Conservation (phyloP, 2,888 invertebrate genomes). For the Parnassius mnemosyne region DNA sequence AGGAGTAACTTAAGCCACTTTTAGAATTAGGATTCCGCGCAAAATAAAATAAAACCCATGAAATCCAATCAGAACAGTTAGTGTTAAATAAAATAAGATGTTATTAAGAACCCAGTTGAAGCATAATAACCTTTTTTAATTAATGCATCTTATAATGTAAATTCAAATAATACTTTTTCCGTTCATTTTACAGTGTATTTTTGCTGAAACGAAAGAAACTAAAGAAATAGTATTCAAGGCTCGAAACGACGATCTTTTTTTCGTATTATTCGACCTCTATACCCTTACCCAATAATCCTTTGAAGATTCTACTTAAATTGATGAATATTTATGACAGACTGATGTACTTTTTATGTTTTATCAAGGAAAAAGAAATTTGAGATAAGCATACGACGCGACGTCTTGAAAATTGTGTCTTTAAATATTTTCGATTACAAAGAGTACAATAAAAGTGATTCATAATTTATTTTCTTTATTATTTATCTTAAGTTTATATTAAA, state of each 20-base stretch:
- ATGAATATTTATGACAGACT: conserved; percentile 25
- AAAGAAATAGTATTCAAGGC: conserved; percentile 17
- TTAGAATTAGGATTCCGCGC: too few species aligned
- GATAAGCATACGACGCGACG: too few species aligned
- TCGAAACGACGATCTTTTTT: conserved; percentile 18
- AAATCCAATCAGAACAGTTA: too few species aligned
- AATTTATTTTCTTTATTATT: too few species aligned
- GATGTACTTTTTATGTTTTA: conserved; percentile 18
- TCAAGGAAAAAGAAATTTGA: conserved; percentile 7
- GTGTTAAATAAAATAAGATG: background rate
- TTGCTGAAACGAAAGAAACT: conserved; percentile 7
- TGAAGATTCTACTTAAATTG: conserved; percentile 19
- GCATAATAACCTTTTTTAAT: background rate
- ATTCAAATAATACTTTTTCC: background rate
- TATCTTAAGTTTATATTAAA: too few species aligned
- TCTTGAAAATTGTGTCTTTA: too few species aligned
- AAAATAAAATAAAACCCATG: too few species aligned
- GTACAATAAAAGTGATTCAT: too few species aligned
- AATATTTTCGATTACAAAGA: too few species aligned
- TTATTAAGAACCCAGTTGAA: background rate
- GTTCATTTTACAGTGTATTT: conserved; percentile 12
- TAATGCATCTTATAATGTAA: conserved; percentile 2
- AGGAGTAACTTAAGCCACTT: too few species aligned
- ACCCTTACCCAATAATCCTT: conserved; percentile 22
- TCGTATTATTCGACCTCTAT: conserved; percentile 14